phyloP scores from a whole-genome alignment of 2,797 vertebrate species.

The Danio jaintianensis region DNA sequence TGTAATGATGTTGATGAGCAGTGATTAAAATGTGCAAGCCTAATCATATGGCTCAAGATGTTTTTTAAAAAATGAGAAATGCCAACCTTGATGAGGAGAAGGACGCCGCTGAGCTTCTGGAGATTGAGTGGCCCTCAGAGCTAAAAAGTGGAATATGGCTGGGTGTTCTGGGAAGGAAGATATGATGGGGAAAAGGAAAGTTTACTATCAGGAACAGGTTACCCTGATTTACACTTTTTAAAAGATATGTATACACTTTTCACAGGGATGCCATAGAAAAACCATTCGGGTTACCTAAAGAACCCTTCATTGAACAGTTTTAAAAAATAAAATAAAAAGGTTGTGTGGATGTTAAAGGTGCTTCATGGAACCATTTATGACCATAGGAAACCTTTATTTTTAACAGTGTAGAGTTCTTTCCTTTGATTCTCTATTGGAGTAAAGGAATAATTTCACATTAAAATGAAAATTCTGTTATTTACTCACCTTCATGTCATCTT shows the following conservation, averaged over 20 bases:
- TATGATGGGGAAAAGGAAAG: conserved; percentile 72
- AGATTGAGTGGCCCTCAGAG: conserved; percentile 78
- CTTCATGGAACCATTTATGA: no score
- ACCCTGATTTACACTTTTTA: not conserved
- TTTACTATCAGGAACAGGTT: conserved; percentile 27
- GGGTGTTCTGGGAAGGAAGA: conserved; percentile 85
- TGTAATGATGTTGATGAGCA: conserved; percentile 75
- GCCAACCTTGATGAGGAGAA: conserved; percentile 85
- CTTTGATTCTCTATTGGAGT: not conserved
- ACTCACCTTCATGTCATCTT: conserved; percentile 7
- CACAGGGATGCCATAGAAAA: no score
- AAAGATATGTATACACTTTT: not conserved
- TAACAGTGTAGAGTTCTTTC: not conserved
- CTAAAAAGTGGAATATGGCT: conserved; percentile 88
- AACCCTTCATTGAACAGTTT: no score
- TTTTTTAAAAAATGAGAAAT: conserved; percentile 47
- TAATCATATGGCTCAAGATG: conserved; percentile 63
- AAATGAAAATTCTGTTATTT: not conserved
- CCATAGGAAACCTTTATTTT: no score
- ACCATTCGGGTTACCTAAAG: no score
- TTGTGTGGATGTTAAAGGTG: no score
- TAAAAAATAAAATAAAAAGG: no score
- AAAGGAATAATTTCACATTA: not conserved
- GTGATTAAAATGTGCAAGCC: conserved; percentile 73
- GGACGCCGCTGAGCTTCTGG: conserved; percentile 80